phyloP scores from a whole-genome alignment of 2,113 vertebrate species.

The Amphilophus citrinellus region DNA sequence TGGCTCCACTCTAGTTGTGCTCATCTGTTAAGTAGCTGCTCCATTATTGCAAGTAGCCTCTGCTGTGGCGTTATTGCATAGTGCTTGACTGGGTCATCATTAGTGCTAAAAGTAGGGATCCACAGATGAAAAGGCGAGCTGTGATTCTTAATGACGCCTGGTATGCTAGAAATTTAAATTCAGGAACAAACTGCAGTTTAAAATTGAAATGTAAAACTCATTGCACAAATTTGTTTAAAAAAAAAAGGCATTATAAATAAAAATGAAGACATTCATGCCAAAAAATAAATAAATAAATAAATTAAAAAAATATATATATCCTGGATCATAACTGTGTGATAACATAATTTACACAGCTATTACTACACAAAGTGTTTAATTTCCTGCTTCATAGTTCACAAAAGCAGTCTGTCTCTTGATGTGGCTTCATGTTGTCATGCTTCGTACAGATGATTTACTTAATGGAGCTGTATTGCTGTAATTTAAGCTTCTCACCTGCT shows the following conservation, averaged over 20 bases:
- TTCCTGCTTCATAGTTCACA: background rate
- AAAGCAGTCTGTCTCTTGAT: background rate
- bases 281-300: background rate
- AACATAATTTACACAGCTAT: slow-evolving; percentile 38
- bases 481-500: background rate
- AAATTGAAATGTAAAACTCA: background rate
- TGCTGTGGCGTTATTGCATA: slow-evolving; percentile 7
- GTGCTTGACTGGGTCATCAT: background rate
- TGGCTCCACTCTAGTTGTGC: slow-evolving; percentile 5
- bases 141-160: background rate
- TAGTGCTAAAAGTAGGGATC: background rate
- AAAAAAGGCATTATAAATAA: no score
- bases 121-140: background rate
- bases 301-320: background rate
- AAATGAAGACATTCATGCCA: background rate
- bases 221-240: background rate
- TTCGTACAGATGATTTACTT: background rate
- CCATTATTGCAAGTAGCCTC: slow-evolving; percentile 18
- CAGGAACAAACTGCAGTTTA: background rate
- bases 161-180: background rate
- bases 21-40: slow-evolving; percentile 16
- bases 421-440: background rate
- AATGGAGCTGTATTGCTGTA: background rate
- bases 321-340: background rate
- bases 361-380: slow-evolving; percentile 21